Conservation (phyloP, 2,797 vertebrate genomes). For the Pyrrhura leucotis region DNA sequence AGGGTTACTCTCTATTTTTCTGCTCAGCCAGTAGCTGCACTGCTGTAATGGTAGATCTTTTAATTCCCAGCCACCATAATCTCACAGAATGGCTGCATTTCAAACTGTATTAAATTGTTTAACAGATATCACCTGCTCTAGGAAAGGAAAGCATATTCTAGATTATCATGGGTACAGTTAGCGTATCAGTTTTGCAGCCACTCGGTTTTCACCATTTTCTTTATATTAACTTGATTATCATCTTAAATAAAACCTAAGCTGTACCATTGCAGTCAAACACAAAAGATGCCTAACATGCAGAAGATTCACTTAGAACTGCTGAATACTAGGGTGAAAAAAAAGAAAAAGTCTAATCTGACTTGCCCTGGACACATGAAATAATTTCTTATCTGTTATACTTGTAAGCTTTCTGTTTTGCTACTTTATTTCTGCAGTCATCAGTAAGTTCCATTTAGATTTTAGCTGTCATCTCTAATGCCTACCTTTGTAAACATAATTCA, state of each 20-base stretch:
- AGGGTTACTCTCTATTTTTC: background rate
- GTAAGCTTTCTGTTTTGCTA: background rate
- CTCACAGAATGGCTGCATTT: background rate
- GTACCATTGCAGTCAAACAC: background rate
- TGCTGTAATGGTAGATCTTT: background rate
- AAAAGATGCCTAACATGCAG: background rate
- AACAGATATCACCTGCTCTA: background rate
- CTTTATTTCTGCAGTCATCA: background rate
- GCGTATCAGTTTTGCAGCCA: background rate
- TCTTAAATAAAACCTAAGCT: background rate
- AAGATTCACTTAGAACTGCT: background rate
- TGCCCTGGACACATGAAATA: background rate
- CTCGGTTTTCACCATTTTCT: background rate
- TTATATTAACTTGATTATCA: background rate
- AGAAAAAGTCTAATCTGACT: background rate
- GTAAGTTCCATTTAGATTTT: background rate
- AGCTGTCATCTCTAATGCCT: slow-evolving; percentile 10
- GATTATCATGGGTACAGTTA: background rate
- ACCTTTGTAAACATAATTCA: slow-evolving; percentile 22
- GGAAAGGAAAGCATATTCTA: background rate
- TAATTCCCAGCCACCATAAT: background rate
- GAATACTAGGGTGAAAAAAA: background rate
- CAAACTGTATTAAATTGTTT: background rate
- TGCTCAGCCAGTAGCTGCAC: background rate
- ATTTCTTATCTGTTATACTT: background rate